Evolutionary conservation across 2,113 vertebrate species (phyloP), one percentile per base, ranked within the genome.

Genomic region (Albula goreensis): DNA sequence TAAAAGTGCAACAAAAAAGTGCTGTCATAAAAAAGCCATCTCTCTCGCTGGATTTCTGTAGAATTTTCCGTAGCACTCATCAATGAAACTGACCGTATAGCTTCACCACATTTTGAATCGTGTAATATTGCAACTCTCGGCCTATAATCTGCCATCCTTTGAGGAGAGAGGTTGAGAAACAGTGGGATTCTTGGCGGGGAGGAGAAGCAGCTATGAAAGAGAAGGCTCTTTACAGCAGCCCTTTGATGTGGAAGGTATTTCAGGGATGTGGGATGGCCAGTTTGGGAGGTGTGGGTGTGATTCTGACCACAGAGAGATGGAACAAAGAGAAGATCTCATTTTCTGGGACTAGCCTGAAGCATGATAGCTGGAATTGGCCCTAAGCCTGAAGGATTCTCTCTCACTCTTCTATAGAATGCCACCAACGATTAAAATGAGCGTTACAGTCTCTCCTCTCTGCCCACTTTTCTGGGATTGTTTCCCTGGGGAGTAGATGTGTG

Each of bases 371-470:
- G 87, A 90, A 89, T 89, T 88, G 86, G 83, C 85, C 60, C 25
- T 48, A 78, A 82, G 88, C 88, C 90, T 84, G 48, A 84, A 85
- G 83, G 88, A 87, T 89, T 91, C 86, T 87, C 86, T 90, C 87
- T 90, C 89, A 88, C 84, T 92, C 88, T 86, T 25, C 41, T 56
- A 86, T 90, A 91, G 90, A 90, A 91, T 91, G 89, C 78, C 85
- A 50, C 56, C 0, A 53, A 87, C 90, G 88, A 92, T 91, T 89
- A 93, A 94, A 85, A 87, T 82, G 80, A 31, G 12, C 15, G 80
- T 89, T 85, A 83, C 89, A 88, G 78, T 83, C 86, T 85, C n/a
- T 82, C 74, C 82, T 80, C 77, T 57, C 82, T 53, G 83, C 50
- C 66, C 48, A 15, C 89, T 90, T 87, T 86, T 77, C 85, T 86